Percentiles rank a stretch among this genome's conserved stretches.
Conservation (phyloP, 92 coral and sea anemone genomes). For the Umimayanthus chanpuru region DNA sequence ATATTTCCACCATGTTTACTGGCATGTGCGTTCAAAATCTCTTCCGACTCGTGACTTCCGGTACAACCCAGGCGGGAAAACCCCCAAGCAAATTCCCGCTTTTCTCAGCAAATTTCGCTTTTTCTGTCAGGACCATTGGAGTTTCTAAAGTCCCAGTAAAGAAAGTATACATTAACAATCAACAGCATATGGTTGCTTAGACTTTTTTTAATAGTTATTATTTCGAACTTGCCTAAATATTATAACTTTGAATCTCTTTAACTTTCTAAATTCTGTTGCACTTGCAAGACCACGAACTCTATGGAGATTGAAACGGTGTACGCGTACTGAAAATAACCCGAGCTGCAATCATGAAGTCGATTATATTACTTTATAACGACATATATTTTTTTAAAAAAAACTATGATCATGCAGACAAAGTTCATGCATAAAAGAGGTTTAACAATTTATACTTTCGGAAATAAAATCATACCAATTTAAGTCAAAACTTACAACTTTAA, state of each 20-base stretch:
- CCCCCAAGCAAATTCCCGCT: background rate
- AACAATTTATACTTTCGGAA: background rate
- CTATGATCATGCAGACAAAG: background rate
- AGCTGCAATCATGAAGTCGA: background rate
- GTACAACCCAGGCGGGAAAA: background rate
- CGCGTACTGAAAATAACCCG: too few species aligned
- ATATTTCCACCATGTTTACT: background rate
- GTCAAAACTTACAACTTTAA: background rate
- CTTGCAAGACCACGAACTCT: background rate
- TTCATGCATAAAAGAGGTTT: background rate
- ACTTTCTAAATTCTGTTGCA: background rate
- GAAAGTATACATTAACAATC: background rate
- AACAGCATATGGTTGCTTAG: background rate
- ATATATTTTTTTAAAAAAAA: background rate
- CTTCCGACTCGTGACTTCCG: constrained; percentile 1
- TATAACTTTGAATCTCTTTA: background rate
- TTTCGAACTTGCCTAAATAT: background rate
- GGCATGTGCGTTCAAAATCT: background rate
- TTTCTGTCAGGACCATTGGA: background rate
- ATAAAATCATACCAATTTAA: constrained; percentile 3
- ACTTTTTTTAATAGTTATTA: constrained; percentile 27
- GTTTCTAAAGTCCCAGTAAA: background rate
- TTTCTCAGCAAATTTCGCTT: background rate
- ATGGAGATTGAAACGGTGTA: background rate
- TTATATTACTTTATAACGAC: background rate